Evolutionary conservation across 2,797 vertebrate species (phyloP), one percentile per base, ranked within the genome.

Genomic region (Cirrhinus molitorella): DNA sequence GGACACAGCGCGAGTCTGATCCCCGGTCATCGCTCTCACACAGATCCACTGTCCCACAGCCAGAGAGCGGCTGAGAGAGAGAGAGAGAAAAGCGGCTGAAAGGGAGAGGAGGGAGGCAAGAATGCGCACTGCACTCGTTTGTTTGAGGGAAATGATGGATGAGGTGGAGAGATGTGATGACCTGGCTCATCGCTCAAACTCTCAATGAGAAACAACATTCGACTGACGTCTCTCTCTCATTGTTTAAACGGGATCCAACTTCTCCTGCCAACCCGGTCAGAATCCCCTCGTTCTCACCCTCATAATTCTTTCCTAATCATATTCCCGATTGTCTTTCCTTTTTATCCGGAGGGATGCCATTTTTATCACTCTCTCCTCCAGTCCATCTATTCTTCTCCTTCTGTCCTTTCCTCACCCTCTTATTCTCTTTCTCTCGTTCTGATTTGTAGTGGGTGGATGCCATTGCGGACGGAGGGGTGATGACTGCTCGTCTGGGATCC

Each of bases 111-210:
- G 93, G 91, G 92, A 94, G 93, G 93, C 93, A 94, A 94, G 93
- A 71, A 80, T 92, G 91, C 92, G 92, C 92, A 91, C 90, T 88
- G 71, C 66, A 78, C 63, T 85, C 68, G 70, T 88, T 87, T 87
- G 81, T 94, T 94, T 93, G 92, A 94, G 92, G 90, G 90, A 87
- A 94, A 94, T 96, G 95, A 95, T 96, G 94, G 95, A 96, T 96
- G 95, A 95, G 94, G 92, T 92, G 91, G 93, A 92, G 93, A 93
- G 94, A 94, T 95, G 94, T 91, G 93, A 94, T 95, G 94, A 95
- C 94, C 94, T 91, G 92, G 92, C 94, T 95, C 95, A 96, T 95
- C 94, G 93, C 94, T 95, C 95, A 95, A 94, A 92, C 88, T 90
- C 93, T 96, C 94, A 95, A 95, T 95, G 93, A 95, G 94, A 94